phyloP scores from a whole-genome alignment of 2,113 vertebrate species.

The Ailuropoda melanoleuca region DNA sequence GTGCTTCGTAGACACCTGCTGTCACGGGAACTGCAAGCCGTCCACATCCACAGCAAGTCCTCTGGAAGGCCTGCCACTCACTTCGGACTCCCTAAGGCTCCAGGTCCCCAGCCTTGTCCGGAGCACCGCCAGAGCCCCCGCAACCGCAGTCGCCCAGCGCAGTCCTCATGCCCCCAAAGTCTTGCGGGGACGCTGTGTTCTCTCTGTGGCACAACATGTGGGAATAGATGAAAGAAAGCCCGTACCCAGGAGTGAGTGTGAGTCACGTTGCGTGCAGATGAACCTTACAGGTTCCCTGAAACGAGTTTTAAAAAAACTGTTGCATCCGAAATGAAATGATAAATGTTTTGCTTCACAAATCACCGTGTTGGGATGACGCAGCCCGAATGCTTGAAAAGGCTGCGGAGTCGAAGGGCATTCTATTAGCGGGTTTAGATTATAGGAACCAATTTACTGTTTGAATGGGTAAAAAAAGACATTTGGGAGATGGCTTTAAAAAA shows the following conservation, averaged over 20 bases:
- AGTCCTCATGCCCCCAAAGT: neutral
- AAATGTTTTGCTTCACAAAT: constrained; percentile 53
- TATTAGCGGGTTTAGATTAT: constrained; percentile 74
- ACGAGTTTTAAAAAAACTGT: neutral
- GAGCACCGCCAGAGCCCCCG: neutral
- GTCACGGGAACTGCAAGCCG: neutral
- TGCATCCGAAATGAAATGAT: constrained; percentile 34
- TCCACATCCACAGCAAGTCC: neutral
- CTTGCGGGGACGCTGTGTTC: neutral
- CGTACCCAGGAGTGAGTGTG: neutral
- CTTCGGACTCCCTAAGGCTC: neutral
- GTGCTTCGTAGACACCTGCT: neutral
- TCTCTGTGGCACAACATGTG: neutral
- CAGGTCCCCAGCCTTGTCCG: neutral
- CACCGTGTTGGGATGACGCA: neutral
- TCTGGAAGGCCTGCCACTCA: neutral
- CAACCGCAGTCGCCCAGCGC: neutral
- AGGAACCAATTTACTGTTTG: constrained; percentile 70
- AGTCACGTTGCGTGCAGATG: neutral
- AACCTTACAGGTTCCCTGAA: constrained; percentile 16
- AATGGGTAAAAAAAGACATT: constrained; percentile 68
- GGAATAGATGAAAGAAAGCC: neutral
- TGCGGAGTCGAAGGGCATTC: constrained; percentile 64
- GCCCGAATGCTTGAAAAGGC: constrained; percentile 66
- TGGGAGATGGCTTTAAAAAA: constrained; percentile 77